phyloP scores from a whole-genome alignment of 2,113 vertebrate genomes.

The Epinephelus moara region DNA sequence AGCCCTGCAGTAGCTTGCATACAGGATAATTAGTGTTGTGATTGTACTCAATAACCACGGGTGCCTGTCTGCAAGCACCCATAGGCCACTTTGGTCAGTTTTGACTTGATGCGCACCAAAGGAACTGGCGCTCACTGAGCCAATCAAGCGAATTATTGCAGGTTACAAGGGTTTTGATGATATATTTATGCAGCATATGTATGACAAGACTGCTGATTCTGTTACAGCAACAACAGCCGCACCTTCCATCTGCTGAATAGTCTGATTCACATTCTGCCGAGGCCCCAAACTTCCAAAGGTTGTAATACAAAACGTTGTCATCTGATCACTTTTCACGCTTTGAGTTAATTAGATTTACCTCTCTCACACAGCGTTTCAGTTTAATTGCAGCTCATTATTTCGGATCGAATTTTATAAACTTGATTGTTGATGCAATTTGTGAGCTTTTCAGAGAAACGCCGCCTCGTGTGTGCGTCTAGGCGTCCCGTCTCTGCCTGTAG shows the following conservation, averaged over 20 bases:
- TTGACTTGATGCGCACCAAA: slow-evolving; percentile 72
- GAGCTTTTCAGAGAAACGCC: slow-evolving; percentile 23
- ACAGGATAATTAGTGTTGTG: slow-evolving; percentile 80
- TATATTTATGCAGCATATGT: slow-evolving; percentile 77
- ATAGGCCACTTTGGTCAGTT: slow-evolving; percentile 76
- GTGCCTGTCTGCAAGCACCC: slow-evolving; percentile 67
- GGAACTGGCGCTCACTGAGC: slow-evolving; percentile 64
- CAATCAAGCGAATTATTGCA: slow-evolving; percentile 80
- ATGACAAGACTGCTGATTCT: slow-evolving; percentile 78
- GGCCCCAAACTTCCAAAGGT: slow-evolving; percentile 47
- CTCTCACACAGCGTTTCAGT: slow-evolving; percentile 24
- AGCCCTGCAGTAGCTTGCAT: slow-evolving; percentile 78
- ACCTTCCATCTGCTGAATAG: slow-evolving; percentile 70
- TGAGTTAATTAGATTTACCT: slow-evolving; percentile 46
- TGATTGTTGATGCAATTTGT: slow-evolving; percentile 31
- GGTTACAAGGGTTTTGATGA: slow-evolving; percentile 76
- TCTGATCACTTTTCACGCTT: slow-evolving; percentile 43
- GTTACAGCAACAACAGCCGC: slow-evolving; percentile 61
- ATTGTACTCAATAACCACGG: slow-evolving; percentile 76
- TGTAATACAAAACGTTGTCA: slow-evolving; percentile 43
- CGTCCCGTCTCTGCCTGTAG: slow-evolving; percentile 1
- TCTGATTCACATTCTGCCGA: slow-evolving; percentile 54
- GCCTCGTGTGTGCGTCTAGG: not conserved
- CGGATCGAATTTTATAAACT: slow-evolving; percentile 33
- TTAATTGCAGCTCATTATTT: slow-evolving; percentile 54